phyloP scores from a whole-genome alignment of 2,113 vertebrate genomes.

The Reinhardtius hippoglossoides region DNA sequence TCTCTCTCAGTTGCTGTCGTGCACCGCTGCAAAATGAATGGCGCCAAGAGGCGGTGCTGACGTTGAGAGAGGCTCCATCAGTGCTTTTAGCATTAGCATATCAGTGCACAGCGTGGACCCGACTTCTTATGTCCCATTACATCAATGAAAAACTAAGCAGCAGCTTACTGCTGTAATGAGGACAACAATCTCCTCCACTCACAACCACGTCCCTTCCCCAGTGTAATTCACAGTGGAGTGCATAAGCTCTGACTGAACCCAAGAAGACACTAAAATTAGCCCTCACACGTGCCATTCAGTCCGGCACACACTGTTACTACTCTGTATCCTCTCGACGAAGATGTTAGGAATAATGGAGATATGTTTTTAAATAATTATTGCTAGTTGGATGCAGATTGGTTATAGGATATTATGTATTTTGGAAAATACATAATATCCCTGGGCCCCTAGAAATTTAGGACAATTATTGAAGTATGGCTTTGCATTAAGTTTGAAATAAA shows the following conservation, averaged over 20 bases:
- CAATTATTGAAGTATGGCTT: no score
- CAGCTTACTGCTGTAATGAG: slow-evolving; percentile 70
- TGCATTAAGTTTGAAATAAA: no score
- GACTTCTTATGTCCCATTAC: slow-evolving; percentile 65
- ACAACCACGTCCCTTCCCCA: slow-evolving; percentile 55
- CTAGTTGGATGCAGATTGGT: not conserved
- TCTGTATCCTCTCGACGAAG: not conserved
- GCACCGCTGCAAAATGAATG: slow-evolving; percentile 74
- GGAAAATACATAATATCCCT: no score
- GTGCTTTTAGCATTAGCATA: slow-evolving; percentile 69
- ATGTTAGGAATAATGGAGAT: not conserved
- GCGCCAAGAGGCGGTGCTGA: slow-evolving; percentile 59
- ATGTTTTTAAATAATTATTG: not conserved
- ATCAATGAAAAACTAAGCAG: slow-evolving; percentile 71
- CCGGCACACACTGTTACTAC: not conserved
- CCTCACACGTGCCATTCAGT: slow-evolving; percentile 56
- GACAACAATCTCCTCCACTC: slow-evolving; percentile 65
- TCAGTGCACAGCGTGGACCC: slow-evolving; percentile 37
- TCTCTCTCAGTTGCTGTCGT: slow-evolving; percentile 20
- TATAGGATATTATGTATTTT: not conserved
- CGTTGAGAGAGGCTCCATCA: slow-evolving; percentile 56
- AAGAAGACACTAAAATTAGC: slow-evolving; percentile 62
- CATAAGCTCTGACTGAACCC: slow-evolving; percentile 52
- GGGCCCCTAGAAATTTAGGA: no score
- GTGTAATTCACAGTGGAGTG: slow-evolving; percentile 58